Base-by-base conservation (phyloP, 2,797 vertebrate species). In the Corythornis leucogaster region DNA sequence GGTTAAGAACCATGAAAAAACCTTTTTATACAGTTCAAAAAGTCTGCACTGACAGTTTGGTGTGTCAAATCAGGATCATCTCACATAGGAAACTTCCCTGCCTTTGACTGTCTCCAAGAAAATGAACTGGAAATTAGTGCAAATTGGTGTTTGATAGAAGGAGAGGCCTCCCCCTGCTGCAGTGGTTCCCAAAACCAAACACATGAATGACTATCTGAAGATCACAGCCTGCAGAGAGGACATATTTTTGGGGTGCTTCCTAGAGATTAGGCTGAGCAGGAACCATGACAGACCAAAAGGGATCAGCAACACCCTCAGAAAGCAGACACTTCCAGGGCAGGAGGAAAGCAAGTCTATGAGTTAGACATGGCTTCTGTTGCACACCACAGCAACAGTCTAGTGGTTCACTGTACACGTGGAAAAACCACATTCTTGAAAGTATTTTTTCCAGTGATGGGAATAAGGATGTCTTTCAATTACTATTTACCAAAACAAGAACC, bases 401-500 rank as follows among this genome's bases (percentile, higher is more conserved):
- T 1, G 5, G 16, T n/a, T 38, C 70, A n/a, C 50, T 26, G 13
- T 3, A 48, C 25, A 16, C 26, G 6, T 6, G 3, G 19, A 89
- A 77, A 71, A 33, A 42, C 7, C 2, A 5, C 31, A 48, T 38
- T 45, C 13, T 51, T 76, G 42, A 8, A 62, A 68, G 50, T 45
- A 0, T 22, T 58, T 88, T 63, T 74, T 53, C 55, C 59, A 92
- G 38, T 45, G n/a, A 87, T 46, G 26, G 28, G 81, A 87, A 66
- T 31, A 78, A 90, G n/a, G 16, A 33, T 33, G 0, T 45, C 50
- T 45, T 89, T 77, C 40, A 54, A 62, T 59, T 54, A 20, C 11
- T 64, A 68, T 63, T 84, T 80, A 80, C 26, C 42, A 83, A 92
- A 96, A 79, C 38, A 80, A 76, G 38, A 89, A 14, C 46, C 90